These are phyloP conservation scores for Allygus modestus DNA, from an alignment of 2,888 invertebrate genomes.

Conservation along the genomic window DNA sequence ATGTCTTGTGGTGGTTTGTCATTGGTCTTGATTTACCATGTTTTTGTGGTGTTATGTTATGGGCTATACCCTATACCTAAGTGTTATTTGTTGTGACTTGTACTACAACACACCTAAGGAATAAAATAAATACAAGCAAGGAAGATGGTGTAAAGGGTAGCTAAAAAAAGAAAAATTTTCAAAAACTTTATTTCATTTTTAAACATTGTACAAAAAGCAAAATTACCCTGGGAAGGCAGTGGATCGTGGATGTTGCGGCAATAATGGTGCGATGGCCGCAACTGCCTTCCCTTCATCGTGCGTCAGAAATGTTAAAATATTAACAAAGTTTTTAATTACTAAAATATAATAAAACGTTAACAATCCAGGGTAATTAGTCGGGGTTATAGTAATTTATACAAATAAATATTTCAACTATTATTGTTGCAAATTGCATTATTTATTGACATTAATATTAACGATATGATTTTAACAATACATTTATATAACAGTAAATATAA, in stretches of 20 bases:
- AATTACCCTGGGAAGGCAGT: slow-evolving; percentile 39
- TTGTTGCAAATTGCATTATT: slow-evolving; percentile 1
- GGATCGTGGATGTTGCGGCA: slow-evolving; percentile 9
- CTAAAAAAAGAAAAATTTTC: slow-evolving; percentile 35
- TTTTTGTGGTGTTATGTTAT: too few species aligned
- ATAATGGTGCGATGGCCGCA: neutral
- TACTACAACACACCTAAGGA: too few species aligned
- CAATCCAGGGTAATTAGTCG: slow-evolving; percentile 42
- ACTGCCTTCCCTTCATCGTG: slow-evolving; percentile 18
- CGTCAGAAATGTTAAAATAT: slow-evolving; percentile 12
- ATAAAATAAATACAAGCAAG: neutral
- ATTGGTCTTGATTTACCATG: too few species aligned
- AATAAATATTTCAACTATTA: slow-evolving; percentile 44
- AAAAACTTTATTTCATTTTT: slow-evolving; percentile 47
- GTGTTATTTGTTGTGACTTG: too few species aligned
- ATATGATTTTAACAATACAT: slow-evolving; percentile 23
- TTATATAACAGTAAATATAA: slow-evolving; percentile 17
- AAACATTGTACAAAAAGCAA: slow-evolving; percentile 56
- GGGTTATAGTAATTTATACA: slow-evolving; percentile 48
- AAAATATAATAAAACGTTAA: slow-evolving; percentile 52
- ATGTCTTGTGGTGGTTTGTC: too few species aligned
- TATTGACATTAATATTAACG: slow-evolving; percentile 2
- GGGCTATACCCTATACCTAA: too few species aligned
- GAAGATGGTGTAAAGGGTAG: neutral
- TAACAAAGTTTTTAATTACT: slow-evolving; percentile 25